Conservation (phyloP, 2,888 invertebrate species). For the Stenoptilia bipunctidactyla region DNA sequence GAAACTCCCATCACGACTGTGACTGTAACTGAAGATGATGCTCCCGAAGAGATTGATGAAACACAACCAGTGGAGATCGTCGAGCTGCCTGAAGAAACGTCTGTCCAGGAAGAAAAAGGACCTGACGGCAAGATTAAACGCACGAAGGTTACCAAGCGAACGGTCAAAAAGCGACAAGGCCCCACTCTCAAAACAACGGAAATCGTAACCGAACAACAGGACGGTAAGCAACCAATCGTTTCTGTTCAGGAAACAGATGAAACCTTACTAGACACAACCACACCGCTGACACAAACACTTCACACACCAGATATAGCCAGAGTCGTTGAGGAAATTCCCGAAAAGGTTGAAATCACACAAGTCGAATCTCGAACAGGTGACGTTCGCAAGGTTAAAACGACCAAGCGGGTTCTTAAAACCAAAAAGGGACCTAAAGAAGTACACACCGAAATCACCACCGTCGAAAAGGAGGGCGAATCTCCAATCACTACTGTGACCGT, state of each 20-base stretch:
- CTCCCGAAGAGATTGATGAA: neutral
- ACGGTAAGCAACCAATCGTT: constrained; percentile 14
- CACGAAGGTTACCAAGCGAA: constrained; percentile 25
- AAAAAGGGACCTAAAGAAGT: constrained; percentile 48
- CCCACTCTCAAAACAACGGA: constrained; percentile 32
- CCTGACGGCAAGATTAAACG: constrained; percentile 20
- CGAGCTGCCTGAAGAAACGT: constrained; percentile 29
- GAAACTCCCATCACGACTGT: constrained; percentile 29
- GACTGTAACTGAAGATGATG: constrained; percentile 13
- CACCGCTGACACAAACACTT: constrained; percentile 11
- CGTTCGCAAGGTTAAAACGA: constrained; percentile 24
- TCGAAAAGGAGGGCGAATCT: constrained; percentile 39
- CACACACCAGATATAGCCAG: constrained; percentile 11
- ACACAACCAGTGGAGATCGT: constrained; percentile 19
- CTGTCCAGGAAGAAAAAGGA: constrained; percentile 18
- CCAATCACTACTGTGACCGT: constrained; percentile 31
- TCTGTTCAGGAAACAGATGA: constrained; percentile 13
- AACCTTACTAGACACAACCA: no score
- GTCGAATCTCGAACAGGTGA: constrained; percentile 17
- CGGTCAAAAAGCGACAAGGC: constrained; percentile 28
- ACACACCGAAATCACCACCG: constrained; percentile 54
- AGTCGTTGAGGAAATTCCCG: constrained; percentile 15
- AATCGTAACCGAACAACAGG: constrained; percentile 30
- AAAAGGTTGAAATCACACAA: constrained; percentile 20
- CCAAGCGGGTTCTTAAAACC: constrained; percentile 42